Evolutionary conservation across 1,140 invertebrate species (phyloP), one percentile per base, ranked within the genome.

Genomic region (Bombus consobrinus): DNA sequence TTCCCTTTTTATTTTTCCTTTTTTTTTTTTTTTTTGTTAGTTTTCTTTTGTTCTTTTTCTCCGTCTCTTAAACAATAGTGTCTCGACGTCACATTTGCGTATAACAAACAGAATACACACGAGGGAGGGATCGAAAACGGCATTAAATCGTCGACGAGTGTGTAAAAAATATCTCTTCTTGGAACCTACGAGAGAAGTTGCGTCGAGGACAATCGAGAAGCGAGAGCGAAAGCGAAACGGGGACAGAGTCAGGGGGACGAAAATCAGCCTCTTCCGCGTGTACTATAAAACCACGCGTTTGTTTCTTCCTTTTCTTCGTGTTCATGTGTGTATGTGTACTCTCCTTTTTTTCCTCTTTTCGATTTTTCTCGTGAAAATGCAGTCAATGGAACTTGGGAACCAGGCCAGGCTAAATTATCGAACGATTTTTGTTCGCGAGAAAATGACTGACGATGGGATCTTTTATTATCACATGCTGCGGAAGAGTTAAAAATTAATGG

Each of bases 81-180:
- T 34, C 37, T 32, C 32, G 28, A 57, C 47, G 53, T 8, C 32
- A 18, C 43, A 22, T 12, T 28, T 66, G 62, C 47, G 76, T 87
- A 68, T 84, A 86, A 88, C 85, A 73, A 88, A 92, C 85, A 90
- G 79, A 89, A 92, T 81, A 88, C 90, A 88, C 75, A 59, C 13
- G 79, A 83, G 37, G 77, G 72, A 80, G 59, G 84, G 57, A 80
- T 89, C 87, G 88, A 92, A 90, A 91, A 88, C 78, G 78, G 25
- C 81, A 72, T 88, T 84, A 86, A 73, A 69, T 88, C 68, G 77
- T 64, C 74, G 80, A 73, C 59, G 25, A 43, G 78, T 80, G 69
- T 90, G 90, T 90, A 90, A 91, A 90, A 91, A 91, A 91, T 91
- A 91, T 85, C 43, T 91, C 72, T 59, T 68, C 72, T 37, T 82